Evolutionary conservation across 2,888 invertebrate genomes (phyloP).

Genomic region (Mythimna ferrago): DNA sequence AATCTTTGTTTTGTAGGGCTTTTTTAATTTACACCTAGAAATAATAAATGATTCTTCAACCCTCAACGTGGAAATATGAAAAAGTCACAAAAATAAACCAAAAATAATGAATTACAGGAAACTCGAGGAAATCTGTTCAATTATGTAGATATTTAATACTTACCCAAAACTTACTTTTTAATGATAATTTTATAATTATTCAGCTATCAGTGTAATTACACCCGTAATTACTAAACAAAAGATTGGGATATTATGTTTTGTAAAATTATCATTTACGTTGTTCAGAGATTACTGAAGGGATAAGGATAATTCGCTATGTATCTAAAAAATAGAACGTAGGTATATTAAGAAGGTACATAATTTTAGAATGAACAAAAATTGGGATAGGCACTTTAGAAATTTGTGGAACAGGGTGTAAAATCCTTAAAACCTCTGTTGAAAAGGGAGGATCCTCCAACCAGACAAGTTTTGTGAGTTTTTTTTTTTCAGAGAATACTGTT

Average conservation of each 20-base stretch:
- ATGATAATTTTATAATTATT: slow-evolving; percentile 8
- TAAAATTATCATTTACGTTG: slow-evolving; percentile 21
- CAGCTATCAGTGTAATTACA: slow-evolving; percentile 29
- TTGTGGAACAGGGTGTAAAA: too few species aligned
- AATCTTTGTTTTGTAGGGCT: too few species aligned
- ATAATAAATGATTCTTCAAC: background rate
- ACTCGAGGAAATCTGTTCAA: background rate
- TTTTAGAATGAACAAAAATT: background rate
- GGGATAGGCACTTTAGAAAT: too few species aligned
- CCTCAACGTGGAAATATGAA: background rate
- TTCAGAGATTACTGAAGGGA: slow-evolving; percentile 11
- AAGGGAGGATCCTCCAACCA: too few species aligned
- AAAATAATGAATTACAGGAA: background rate
- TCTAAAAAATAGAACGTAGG: background rate
- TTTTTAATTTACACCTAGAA: too few species aligned
- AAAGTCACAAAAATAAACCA: background rate
- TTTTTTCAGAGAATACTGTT: too few species aligned
- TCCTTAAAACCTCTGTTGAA: too few species aligned
- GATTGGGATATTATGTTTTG: slow-evolving; percentile 22
- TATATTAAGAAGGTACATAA: too few species aligned
- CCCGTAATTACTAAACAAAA: slow-evolving; percentile 30
- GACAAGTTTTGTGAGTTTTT: too few species aligned
- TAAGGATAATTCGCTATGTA: background rate
- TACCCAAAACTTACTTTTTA: background rate
- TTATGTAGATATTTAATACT: background rate